phyloP scores from a whole-genome alignment of 2,888 invertebrate genomes.

The Gisinianus flammeolus region DNA sequence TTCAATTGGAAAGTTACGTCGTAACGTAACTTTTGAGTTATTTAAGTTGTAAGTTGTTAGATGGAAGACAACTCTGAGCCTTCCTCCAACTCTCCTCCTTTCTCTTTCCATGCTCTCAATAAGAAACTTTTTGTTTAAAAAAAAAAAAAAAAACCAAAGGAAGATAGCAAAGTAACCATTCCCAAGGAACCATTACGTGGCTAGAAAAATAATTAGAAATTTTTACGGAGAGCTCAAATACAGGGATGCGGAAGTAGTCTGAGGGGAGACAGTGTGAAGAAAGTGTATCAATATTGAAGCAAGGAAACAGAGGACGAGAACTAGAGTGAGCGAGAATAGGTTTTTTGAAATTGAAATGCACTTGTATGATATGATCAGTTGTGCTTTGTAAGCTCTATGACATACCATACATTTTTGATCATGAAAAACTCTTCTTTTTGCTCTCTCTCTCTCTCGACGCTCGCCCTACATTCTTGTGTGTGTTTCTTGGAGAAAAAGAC shows the following conservation, averaged over 20 bases:
- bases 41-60: constrained; percentile 9
- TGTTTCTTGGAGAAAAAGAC: neutral
- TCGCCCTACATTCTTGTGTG: neutral
- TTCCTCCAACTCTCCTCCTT: too few species aligned
- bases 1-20: constrained; percentile 11
- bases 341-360: too few species aligned
- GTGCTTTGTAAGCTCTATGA: too few species aligned
- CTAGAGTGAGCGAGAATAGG: neutral
- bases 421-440: neutral
- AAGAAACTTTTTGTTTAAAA: too few species aligned
- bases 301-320: neutral
- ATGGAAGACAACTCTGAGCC: neutral
- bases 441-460: neutral
- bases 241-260: too few species aligned
- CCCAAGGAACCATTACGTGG: constrained; percentile 12
- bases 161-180: too few species aligned
- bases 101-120: too few species aligned
- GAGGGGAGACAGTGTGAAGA: neutral
- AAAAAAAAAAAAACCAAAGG: too few species aligned
- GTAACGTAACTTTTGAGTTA: constrained; percentile 22
- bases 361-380: too few species aligned
- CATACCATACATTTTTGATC: neutral
- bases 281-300: neutral
- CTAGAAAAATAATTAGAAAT: constrained; percentile 14
- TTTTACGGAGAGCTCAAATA: too few species aligned